Base-by-base conservation (phyloP, 2,888 invertebrate genomes). In the Zele albiditarsus region DNA sequence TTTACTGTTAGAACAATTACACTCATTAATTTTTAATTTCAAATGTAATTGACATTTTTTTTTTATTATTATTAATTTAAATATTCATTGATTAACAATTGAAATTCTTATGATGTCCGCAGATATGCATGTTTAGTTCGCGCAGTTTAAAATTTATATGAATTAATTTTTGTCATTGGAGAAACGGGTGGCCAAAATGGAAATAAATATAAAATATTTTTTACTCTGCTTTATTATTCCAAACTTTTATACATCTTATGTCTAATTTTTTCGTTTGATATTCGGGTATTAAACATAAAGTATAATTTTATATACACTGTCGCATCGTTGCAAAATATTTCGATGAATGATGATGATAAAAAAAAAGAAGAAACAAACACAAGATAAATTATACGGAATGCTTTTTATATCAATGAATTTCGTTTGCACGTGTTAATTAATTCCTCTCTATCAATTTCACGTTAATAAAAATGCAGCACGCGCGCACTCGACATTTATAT, bases 381-480 rank as follows among this genome's bases (percentile, higher is more conserved):
- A 27, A 27, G 14, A 60, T 10, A 27, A 31, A 27, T 65, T 60
- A 57, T 28, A 58, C 46, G 25, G 38, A 74, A 75, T 75, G 71
- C 75, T 72, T 74, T 31, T 62, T 31, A 70, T 31, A 57, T 75
- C 66, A 75, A 75, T 75, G 75, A 75, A 75, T 75, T 75, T 75
- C 75, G 75, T 75, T 75, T 72, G 75, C 75, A 72, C 68, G 62
- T 68, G 71, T 60, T 53, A 10, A 53, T 65, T 46, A 31, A 28
- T 25, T 65, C 27, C 63, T 66, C 31, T 38, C 63, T 25, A 31
- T 58, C 5, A n/a, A 67, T 46, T 25, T 25, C 20, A 49, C 16
- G 6, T 38, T 38, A 31, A 31, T 68, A 28, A 23, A 57, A 23
- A 31, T 27, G 49, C 53, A 60, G 69, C 74, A 63, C 63, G 69